phyloP scores from a whole-genome alignment of 2,797 vertebrate species.

The Botia kubotai region DNA sequence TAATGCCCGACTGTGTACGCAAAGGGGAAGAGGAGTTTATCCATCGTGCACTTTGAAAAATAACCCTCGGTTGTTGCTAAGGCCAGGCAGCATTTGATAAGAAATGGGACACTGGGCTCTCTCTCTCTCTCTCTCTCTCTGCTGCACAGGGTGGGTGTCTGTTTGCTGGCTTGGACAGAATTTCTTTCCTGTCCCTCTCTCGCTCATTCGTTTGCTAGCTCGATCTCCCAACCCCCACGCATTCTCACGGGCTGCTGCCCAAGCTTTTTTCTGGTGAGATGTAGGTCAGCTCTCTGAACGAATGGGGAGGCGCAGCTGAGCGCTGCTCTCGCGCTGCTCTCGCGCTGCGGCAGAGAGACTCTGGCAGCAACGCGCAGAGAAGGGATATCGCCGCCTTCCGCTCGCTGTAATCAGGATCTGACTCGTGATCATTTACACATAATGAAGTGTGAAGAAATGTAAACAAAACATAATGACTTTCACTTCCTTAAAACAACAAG shows the following conservation, averaged over 20 bases:
- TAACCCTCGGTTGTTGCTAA: conserved; percentile 6
- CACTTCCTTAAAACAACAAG: no score
- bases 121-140: conserved; percentile 9
- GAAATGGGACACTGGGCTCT: conserved; percentile 18
- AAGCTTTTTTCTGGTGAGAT: conserved; percentile 64
- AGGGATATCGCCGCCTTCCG: background rate
- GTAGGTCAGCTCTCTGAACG: conserved; percentile 72
- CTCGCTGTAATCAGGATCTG: background rate
- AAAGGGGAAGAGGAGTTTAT: background rate
- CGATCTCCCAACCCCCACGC: conserved; percentile 57
- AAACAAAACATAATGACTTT: no score
- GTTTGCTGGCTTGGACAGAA: background rate
- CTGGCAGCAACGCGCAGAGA: conserved; percentile 11
- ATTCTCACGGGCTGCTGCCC: conserved; percentile 73
- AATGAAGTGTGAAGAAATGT: background rate
- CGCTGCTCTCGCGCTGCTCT: conserved; percentile 49
- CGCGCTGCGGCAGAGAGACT: conserved; percentile 36
- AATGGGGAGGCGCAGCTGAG: conserved; percentile 66
- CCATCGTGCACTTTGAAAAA: background rate
- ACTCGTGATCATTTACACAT: conserved; percentile 2
- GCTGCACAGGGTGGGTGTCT: conserved; percentile 23
- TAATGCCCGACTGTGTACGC: background rate
- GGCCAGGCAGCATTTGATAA: conserved; percentile 34
- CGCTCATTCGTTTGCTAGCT: conserved; percentile 59
- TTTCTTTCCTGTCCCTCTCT: conserved; percentile 45